Evolutionary conservation across 2,113 vertebrate genomes (phyloP).

Genomic region (Phrynosoma platyrhinos): DNA sequence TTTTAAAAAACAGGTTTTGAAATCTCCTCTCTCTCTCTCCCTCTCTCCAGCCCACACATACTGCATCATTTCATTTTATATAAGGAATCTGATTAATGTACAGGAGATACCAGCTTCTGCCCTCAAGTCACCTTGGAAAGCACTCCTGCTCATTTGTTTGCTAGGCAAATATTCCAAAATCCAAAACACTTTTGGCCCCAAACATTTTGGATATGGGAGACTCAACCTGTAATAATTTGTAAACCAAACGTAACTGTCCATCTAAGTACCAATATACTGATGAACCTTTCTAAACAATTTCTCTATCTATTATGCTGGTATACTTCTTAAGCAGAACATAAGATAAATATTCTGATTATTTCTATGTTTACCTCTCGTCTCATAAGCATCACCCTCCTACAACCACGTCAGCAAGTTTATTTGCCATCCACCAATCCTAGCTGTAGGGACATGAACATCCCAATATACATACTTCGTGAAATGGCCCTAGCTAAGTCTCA

Average conservation of each 20-base stretch:
- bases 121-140: too few relatives aligned
- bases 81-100: too few relatives aligned
- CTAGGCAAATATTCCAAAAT: too few relatives aligned
- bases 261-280: background rate
- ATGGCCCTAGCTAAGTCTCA: background rate
- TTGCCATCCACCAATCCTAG: background rate
- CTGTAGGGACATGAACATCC: background rate
- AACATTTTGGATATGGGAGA: too few relatives aligned
- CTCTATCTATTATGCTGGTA: background rate
- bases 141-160: too few relatives aligned
- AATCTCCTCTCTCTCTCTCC: too few relatives aligned
- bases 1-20: too few relatives aligned
- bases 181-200: too few relatives aligned
- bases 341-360: background rate
- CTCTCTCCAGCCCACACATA: too few relatives aligned
- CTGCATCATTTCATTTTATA: too few relatives aligned
- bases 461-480: background rate
- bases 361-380: background rate
- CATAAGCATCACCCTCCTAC: background rate
- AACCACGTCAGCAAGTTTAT: background rate
- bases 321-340: too few relatives aligned
- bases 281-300: background rate
- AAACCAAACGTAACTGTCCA: background rate
- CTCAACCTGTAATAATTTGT: background rate
- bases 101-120: too few relatives aligned